Percentiles rank a stretch among this genome's conserved stretches.
Evolutionary conservation across 2,888 invertebrate genomes (phyloP).

Genomic region (Amorpha juglandis): DNA sequence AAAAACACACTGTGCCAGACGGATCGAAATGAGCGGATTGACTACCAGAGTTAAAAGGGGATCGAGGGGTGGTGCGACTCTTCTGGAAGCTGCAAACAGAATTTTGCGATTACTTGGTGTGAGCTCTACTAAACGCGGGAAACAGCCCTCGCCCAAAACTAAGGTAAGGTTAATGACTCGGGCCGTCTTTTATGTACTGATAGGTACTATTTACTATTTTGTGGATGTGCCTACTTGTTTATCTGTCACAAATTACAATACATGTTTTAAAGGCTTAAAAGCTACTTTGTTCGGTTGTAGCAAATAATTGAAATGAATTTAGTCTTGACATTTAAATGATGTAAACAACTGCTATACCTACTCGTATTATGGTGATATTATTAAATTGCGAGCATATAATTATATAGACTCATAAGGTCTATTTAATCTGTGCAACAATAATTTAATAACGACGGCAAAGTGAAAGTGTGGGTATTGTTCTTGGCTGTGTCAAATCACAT

Average conservation of each 20-base stretch:
- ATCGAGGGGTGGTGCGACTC: slow-evolving; percentile 83
- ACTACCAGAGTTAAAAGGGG: slow-evolving; percentile 82
- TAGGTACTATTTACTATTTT: neutral
- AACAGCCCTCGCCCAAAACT: slow-evolving; percentile 82
- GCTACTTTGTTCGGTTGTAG: neutral
- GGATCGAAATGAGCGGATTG: slow-evolving; percentile 83
- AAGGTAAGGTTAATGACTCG: slow-evolving; percentile 80
- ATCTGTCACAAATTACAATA: slow-evolving; percentile 7
- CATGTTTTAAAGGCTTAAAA: neutral
- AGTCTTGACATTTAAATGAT: neutral
- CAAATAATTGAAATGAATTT: slow-evolving; percentile 4
- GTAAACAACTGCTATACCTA: slow-evolving; percentile 3
- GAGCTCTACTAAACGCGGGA: slow-evolving; percentile 82
- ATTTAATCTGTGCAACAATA: too few relatives aligned
- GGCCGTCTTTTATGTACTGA: slow-evolving; percentile 29
- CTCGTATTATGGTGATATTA: neutral
- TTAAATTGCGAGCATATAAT: neutral
- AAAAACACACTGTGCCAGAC: slow-evolving; percentile 67
- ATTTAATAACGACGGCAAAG: slow-evolving; percentile 7
- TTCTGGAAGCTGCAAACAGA: slow-evolving; percentile 82
- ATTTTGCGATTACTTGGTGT: slow-evolving; percentile 82
- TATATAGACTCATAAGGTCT: neutral
- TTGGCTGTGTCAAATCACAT: neutral
- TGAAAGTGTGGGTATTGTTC: slow-evolving; percentile 13
- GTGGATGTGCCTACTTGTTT: neutral